Percentiles rank a stretch among this genome's conserved stretches.
These are phyloP conservation scores for Oppia nitens DNA, from an alignment of 1,140 invertebrate species.

Conservation along the genomic window DNA sequence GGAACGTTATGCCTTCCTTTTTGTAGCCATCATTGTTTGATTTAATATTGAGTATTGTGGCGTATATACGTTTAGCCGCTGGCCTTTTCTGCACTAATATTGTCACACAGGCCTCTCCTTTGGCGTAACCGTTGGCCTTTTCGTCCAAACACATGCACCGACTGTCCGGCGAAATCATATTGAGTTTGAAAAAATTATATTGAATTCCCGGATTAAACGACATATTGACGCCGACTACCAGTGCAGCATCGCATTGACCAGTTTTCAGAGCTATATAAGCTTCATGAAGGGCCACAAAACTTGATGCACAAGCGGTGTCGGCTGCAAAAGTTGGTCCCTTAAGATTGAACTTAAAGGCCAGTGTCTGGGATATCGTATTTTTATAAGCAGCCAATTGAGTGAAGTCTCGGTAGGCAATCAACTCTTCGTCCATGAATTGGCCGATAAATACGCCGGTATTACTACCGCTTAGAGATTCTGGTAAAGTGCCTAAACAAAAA, in stretches of 20 bases:
- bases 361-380: conserved; percentile 86
- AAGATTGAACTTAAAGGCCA: conserved; percentile 88
- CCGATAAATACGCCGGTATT: conserved; percentile 82
- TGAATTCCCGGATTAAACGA: conserved; percentile 66
- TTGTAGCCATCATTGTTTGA: conserved; percentile 81
- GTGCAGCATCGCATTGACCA: conserved; percentile 38
- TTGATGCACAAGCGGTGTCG: conserved; percentile 65
- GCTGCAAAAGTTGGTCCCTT: conserved; percentile 71
- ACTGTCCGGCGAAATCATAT: conserved; percentile 39
- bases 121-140: conserved; percentile 17
- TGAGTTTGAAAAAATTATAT: conserved; percentile 51
- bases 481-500: conserved; percentile 21
- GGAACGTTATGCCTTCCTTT: conserved; percentile 61
- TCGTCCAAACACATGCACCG: conserved; percentile 37
- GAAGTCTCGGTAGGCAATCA: conserved; percentile 1
- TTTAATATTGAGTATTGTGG: conserved; percentile 49
- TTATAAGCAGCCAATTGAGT: conserved; percentile 55
- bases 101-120: conserved; percentile 32
- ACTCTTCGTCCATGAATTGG: conserved; percentile 37
- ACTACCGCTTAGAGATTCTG: conserved; percentile 30
- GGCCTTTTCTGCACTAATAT: conserved; percentile 33
- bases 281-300: conserved; percentile 4
- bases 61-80: conserved; percentile 33
- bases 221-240: conserved; percentile 71
- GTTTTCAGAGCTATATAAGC: conserved; percentile 5